Conservation (phyloP, 2,888 invertebrate species). For the Augiades crinisus region DNA sequence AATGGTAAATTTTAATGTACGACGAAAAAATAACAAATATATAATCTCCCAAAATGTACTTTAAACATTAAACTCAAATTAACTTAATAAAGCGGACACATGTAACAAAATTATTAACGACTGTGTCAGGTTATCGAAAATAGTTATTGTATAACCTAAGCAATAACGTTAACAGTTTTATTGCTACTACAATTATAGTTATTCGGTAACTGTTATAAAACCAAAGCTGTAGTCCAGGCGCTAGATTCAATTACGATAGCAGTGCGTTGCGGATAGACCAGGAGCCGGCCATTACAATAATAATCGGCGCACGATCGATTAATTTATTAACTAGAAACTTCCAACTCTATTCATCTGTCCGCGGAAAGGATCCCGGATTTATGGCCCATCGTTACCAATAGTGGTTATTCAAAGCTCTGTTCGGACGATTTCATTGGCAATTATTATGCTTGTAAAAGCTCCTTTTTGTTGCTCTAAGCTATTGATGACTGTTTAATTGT, state of each 20-base stretch:
- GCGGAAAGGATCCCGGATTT: slow-evolving; percentile 25
- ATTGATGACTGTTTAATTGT: slow-evolving; percentile 8
- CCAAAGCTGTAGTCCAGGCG: slow-evolving; percentile 35
- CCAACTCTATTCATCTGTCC: slow-evolving; percentile 58
- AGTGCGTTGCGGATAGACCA: slow-evolving; percentile 47
- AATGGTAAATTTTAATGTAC: too few relatives aligned
- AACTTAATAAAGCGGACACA: too few relatives aligned
- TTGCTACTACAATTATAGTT: neutral
- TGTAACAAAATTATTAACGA: too few relatives aligned
- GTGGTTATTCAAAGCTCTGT: slow-evolving; percentile 16
- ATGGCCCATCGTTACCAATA: slow-evolving; percentile 18
- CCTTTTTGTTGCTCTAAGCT: slow-evolving; percentile 2
- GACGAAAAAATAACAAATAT: too few relatives aligned
- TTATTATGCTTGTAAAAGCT: slow-evolving; percentile 19
- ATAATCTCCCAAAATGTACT: too few relatives aligned
- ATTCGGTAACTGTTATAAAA: neutral
- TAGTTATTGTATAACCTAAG: too few relatives aligned
- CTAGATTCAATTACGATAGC: slow-evolving; percentile 76
- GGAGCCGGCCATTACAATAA: slow-evolving; percentile 71
- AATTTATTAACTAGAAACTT: slow-evolving; percentile 56
- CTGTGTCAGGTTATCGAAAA: too few relatives aligned
- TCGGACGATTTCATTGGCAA: slow-evolving; percentile 22
- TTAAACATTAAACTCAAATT: too few relatives aligned
- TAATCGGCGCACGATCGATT: slow-evolving; percentile 74
- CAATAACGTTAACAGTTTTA: too few relatives aligned